Base-by-base conservation (phyloP, 2,888 invertebrate species). In the Ectemnius cavifrons region DNA sequence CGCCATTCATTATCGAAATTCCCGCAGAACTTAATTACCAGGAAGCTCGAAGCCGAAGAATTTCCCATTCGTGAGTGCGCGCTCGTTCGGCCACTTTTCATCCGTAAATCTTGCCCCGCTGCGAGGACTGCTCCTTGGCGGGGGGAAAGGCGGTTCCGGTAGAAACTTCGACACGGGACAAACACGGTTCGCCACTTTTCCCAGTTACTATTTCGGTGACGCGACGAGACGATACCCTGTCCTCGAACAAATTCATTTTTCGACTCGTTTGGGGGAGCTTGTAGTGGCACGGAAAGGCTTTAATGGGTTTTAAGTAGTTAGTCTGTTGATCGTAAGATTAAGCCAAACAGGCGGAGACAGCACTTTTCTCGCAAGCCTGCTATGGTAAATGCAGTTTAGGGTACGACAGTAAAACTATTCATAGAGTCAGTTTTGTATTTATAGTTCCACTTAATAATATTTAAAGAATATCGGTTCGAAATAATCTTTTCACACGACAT, bases 151-250 rank as follows among this genome's bases (percentile, higher is more conserved):
- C 23, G 4, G 46, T 64, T 49, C 62, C 63, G 20, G 46, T 60
- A 66, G 67, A 52, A 68, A 71, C 67, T 75, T 75, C 60, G 45
- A 68, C 47, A 4, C n/a, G 27, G 18, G 5, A 4, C 5, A 72
- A 79, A 83, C 80, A 79, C 63, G 83, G 71, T 79, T 79, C 63
- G 61, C 70, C 81, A 79, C 79, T 83, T 73, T 73, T 71, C 63
- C 20, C 59, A 14, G 58, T 57, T 73, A 69, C 79, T 79, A 79
- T 79, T 79, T 57, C 63, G 8, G 74, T 52, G n/a, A 52, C 16
- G 18, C 46, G 57, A 52, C 71, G 66, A 52, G 60, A 65, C 73
- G 62, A 37, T 37, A 68, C 45, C 67, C 47, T 45, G 52, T 61
- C 67, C 71, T 67, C 56, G 68, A 66, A 71, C 71, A 73, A 79